Base-by-base conservation (phyloP, 92 coral and sea anemone species). In the Phymanthus crucifer region DNA sequence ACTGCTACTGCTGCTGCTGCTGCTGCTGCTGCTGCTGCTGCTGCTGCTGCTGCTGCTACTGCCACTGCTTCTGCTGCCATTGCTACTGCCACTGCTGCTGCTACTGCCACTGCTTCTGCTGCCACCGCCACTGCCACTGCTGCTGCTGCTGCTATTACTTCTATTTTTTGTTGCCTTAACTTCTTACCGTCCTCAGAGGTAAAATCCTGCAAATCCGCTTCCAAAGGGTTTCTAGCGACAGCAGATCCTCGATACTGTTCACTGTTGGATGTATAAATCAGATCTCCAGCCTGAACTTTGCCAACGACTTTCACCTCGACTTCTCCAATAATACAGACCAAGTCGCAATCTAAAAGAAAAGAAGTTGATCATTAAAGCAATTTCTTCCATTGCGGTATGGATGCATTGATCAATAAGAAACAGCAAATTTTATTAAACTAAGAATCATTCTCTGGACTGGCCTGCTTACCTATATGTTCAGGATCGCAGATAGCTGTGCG, bases 281-380 rank as follows among this genome's bases (percentile, higher is more conserved):
- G 88, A 12, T 92, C 92, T 16, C 97, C 97, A 6, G 87, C 71
- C 23, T 57, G 66, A 32, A 90, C 97, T 87, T 80, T 80, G 6
- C 97, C 97, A 33, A 83, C 77, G 27, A 92, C 94, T 79, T 92
- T 92, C 17, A 92, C 93, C n/a, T 90, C 66, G 19, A 92, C 91
- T 82, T 92, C 92, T 16, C 97, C 97, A 47, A 92, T 90, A 58
- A 92, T 83, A 32, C 97, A 92, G 34, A 92, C 97, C 75, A 90
- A 79, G 79, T 92, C 97, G 23, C 89, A 87, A 35, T 87, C 97
- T 92, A 58, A 1, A 32, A 4, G 21, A 52, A 61, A 61, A 61
- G 14, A 10, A 36, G 23, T 32, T 31, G 27, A 26, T 66, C 21
- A 73, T 61, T 64, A 13, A 45, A 43, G 19, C 27, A 29, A 17